Evolutionary conservation across 2,888 invertebrate genomes (phyloP).

Genomic region (Scrobipalpa costella): DNA sequence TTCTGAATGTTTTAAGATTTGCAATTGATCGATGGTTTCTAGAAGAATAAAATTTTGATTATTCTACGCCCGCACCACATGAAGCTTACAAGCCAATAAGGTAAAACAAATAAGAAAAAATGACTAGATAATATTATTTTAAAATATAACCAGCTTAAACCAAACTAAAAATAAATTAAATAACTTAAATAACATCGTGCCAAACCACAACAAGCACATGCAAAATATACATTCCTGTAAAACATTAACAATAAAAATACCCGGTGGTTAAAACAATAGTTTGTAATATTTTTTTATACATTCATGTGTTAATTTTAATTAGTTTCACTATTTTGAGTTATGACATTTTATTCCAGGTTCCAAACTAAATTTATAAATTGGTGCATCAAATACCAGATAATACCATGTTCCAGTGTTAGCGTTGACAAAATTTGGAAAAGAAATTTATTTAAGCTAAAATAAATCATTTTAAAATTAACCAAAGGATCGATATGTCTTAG

Average conservation of each 20-base stretch:
- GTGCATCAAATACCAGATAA: not conserved
- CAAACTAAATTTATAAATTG: not conserved
- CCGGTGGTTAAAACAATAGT: not conserved
- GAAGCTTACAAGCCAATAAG: not conserved
- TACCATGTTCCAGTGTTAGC: not conserved
- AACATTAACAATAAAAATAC: not conserved
- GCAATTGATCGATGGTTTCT: not conserved
- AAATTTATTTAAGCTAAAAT: not conserved
- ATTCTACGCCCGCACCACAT: slow-evolving; percentile 9
- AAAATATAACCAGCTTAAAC: not conserved
- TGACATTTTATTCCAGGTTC: not conserved
- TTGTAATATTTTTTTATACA: not conserved
- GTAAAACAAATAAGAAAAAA: not conserved
- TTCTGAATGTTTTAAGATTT: not conserved
- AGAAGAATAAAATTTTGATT: not conserved
- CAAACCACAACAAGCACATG: slow-evolving; percentile 7
- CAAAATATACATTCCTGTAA: not conserved
- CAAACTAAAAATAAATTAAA: not conserved
- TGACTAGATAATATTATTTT: not conserved
- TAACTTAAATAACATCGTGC: not conserved
- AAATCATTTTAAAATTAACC: not conserved
- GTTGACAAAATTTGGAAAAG: not conserved
- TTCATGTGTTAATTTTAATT: not conserved
- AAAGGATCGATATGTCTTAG: not conserved
- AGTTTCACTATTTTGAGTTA: not conserved